Conservation (phyloP, 2,797 vertebrate genomes). For the Cyprinella venusta region DNA sequence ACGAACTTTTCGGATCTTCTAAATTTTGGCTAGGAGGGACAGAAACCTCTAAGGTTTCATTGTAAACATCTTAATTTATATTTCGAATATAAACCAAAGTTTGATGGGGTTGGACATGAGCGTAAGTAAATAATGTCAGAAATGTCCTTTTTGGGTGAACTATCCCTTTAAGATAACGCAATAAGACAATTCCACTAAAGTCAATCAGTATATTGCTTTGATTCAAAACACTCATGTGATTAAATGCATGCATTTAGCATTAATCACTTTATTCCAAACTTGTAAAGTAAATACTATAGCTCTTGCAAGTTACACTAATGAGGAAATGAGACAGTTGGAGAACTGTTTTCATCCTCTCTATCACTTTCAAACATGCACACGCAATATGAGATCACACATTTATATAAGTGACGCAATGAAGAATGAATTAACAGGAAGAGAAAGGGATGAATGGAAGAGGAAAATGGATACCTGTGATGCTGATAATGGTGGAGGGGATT, state of each 20-base stretch:
- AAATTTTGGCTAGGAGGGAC: not conserved
- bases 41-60: not conserved
- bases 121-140: not conserved
- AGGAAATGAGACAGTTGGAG: not conserved
- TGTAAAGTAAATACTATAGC: not conserved
- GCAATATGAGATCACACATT: not conserved
- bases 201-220: not conserved
- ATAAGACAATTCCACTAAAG: not conserved
- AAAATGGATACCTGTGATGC: conserved; percentile 83
- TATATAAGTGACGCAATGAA: not conserved
- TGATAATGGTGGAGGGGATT: conserved; percentile 80
- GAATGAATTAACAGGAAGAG: not conserved
- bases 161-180: not conserved
- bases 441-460: not conserved
- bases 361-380: not conserved
- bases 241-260: not conserved
- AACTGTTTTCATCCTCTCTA: not conserved
- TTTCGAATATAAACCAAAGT: not conserved
- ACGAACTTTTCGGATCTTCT: not conserved
- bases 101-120: not conserved
- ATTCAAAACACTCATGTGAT: not conserved
- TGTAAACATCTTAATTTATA: not conserved
- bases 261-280: not conserved
- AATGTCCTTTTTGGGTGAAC: not conserved
- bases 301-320: not conserved